Base-by-base conservation (phyloP, 2,888 invertebrate species). In the Watsonalla binaria region DNA sequence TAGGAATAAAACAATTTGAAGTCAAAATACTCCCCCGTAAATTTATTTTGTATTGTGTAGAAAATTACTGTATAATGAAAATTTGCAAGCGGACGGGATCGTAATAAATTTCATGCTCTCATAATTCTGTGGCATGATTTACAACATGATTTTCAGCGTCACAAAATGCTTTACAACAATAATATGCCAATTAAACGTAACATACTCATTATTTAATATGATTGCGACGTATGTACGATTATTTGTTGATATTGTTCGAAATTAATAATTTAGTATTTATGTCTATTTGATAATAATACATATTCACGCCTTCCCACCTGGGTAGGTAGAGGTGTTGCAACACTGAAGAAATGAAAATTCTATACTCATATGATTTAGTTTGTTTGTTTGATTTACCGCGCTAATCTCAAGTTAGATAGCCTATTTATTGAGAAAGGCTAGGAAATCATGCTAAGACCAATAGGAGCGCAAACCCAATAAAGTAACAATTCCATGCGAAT, bases 21-120 rank as follows among this genome's bases (percentile, higher is more conserved):
- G 54, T 61, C 55, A 62, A 64, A 70, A 66, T 66, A 61, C 63
- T 62, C 70, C 63, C 70, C 62, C 66, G 66, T 65, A 71, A 75
- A 76, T 77, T 74, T 73, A 78, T 76, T 24, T 76, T 76, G 73
- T 76, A 76, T 80, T 77, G 74, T 76, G 72, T 78, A 78, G 76
- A 78, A 76, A 79, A 83, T 84, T 76, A 80, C 76, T 72, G 62
- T 70, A 66, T 77, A 79, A 74, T 82, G 86, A 81, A 85, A 86
- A 85, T 86, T 86, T 82, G 84, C 82, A 78, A 82, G 80, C 83
- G 83, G 80, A 84, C 74, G 80, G 77, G 70, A 73, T 72, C 63
- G 84, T 77, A 79, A 87, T 88, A 87, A 88, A 87, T 88, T 87
- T 84, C 75, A 78, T 78, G 82, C 81, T 80, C 78, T 81, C 87